A percentile compares a stretch with the other conserved stretches of the same genome.
Conservation (phyloP, 2,113 vertebrate genomes). For the Cisticola juncidis region DNA sequence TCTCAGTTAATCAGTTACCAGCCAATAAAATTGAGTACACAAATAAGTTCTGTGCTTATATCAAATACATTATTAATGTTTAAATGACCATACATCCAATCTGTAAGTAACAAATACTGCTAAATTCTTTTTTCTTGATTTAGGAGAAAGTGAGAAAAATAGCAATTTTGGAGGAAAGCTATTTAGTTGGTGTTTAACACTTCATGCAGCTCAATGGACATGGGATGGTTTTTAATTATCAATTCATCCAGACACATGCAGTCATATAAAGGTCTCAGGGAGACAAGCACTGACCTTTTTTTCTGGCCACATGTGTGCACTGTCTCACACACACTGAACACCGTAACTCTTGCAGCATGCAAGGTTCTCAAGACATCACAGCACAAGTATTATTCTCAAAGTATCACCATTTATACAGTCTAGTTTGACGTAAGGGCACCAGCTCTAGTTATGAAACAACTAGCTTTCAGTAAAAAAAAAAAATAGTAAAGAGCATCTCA, state of each 20-base stretch:
- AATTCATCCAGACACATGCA: slow-evolving; percentile 17
- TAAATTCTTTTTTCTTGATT: slow-evolving; percentile 21
- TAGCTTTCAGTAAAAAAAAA: slow-evolving; percentile 55
- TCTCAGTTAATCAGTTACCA: slow-evolving; percentile 54
- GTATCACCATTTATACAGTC: background rate
- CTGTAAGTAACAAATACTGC: background rate
- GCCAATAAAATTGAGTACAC: background rate
- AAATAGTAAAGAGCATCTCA: slow-evolving; percentile 63
- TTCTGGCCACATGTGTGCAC: slow-evolving; percentile 9
- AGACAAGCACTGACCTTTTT: background rate
- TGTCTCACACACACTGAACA: slow-evolving; percentile 6
- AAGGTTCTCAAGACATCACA: slow-evolving; percentile 7
- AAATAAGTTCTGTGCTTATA: background rate
- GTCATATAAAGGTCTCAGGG: background rate
- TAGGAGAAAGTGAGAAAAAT: slow-evolving; percentile 41
- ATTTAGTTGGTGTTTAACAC: background rate
- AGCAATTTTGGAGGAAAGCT: slow-evolving; percentile 7
- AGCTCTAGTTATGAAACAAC: slow-evolving; percentile 4
- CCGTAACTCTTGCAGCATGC: slow-evolving; percentile 35
- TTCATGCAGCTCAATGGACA: slow-evolving; percentile 41
- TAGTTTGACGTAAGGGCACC: background rate
- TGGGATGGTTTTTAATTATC: background rate
- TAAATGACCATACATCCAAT: slow-evolving; percentile 30
- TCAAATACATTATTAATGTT: background rate
- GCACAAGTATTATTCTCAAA: slow-evolving; percentile 10